Base-by-base conservation (phyloP, 2,113 vertebrate genomes). In the Nerophis lumbriciformis region DNA sequence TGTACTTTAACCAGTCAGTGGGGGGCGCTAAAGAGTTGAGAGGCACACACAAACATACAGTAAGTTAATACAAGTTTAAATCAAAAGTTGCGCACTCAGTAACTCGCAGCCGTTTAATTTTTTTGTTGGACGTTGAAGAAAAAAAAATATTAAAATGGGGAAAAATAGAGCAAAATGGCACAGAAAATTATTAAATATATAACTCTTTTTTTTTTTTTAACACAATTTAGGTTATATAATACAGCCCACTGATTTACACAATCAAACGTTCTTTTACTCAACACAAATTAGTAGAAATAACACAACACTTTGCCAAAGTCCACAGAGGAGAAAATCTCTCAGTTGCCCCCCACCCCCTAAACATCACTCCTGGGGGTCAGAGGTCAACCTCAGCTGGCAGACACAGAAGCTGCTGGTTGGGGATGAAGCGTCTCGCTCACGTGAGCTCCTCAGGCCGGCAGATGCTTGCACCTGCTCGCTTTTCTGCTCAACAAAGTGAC, bases 261-360 rank as follows among this genome's bases (percentile, higher is more conserved):
- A 65, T 72, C 14, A 84, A 82, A 81, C 88, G 86, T 85, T 82
- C 55, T 69, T 71, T 72, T 61, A 73, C 65, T 73, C 57, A 52
- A 35, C 36, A 72, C 48, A 56, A 52, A 74, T 73, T 72, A 80
- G 74, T 72, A 69, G 44, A 68, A 78, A 82, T 80, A 81, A 82
- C 69, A 62, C 72, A 71, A 5, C 71, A 73, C 73, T 83, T 83
- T 79, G 72, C 61, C 80, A 48, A 56, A 61, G 39, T 63, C 65
- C 38, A 15, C 35, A 37, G 63, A 47, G 70, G 65, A 70, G 57
- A 49, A 47, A 42, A 35, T 36, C 48, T 63, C 51, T 69, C 44
- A 66, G 55, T 60, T 66, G 65, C 69, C 42, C 70, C 13, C 6
- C 35, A 1, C 6, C 3, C 53, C 35, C 11, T n/a, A 13, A 8